Percentiles rank a stretch among this genome's conserved stretches.
These are phyloP conservation scores for Ceratina japonica DNA, from an alignment of 1,140 invertebrate species.

Conservation along the genomic window DNA sequence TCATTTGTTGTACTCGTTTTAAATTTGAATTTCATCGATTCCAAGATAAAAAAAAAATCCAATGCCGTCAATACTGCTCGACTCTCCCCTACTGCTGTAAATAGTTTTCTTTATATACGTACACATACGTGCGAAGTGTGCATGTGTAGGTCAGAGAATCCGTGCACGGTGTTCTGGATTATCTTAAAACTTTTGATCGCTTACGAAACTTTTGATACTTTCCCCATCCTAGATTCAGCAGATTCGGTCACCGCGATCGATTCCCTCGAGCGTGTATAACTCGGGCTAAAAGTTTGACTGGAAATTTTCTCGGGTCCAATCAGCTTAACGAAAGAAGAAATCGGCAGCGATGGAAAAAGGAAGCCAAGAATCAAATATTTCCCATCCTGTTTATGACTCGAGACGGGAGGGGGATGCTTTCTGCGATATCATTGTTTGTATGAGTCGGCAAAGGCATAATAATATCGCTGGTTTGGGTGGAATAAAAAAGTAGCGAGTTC, in stretches of 20 bases:
- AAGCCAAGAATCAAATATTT: conserved; percentile 54
- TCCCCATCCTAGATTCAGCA: conserved; percentile 35
- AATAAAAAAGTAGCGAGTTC: conserved; percentile 49
- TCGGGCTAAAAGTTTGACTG: conserved; percentile 47
- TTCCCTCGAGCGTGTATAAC: conserved; percentile 50
- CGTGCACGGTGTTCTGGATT: conserved; percentile 33
- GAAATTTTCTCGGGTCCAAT: conserved; percentile 51
- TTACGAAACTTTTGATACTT: conserved; percentile 45
- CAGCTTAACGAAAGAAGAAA: conserved; percentile 55
- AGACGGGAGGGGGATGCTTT: conserved; percentile 40
- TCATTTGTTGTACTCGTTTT: too few species aligned
- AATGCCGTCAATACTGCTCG: too few species aligned
- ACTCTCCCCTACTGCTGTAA: too few species aligned
- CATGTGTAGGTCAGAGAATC: conserved; percentile 36
- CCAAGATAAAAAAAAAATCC: too few species aligned
- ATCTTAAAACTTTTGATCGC: conserved; percentile 2
- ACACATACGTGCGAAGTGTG: conserved; percentile 32
- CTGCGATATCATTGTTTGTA: conserved; percentile 65
- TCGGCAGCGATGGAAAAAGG: not conserved
- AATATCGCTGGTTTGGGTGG: conserved; percentile 38
- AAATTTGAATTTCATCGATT: too few species aligned
- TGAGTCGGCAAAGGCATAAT: conserved; percentile 55
- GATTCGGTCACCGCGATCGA: conserved; percentile 41
- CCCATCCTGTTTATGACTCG: conserved; percentile 57
- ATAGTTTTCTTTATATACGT: not conserved